Evolutionary conservation across 1,140 invertebrate genomes (phyloP).

Genomic region (Phymorhynchus buccinoides): DNA sequence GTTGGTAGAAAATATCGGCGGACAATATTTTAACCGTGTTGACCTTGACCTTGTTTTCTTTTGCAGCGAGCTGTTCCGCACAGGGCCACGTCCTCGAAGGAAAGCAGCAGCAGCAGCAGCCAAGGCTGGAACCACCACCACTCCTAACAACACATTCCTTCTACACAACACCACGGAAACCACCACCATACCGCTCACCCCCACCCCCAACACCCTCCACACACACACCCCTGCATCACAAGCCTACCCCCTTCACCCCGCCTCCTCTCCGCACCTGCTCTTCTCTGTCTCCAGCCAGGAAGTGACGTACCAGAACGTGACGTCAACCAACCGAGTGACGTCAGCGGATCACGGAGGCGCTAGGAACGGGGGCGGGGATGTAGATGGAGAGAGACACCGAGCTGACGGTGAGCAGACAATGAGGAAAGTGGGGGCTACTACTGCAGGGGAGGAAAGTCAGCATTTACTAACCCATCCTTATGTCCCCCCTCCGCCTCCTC

Average conservation of each 20-base stretch:
- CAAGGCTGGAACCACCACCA: background rate
- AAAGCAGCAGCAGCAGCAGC: constrained; percentile 35
- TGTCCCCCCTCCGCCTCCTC: background rate
- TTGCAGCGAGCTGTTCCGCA: constrained; percentile 59
- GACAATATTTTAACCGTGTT: too few species aligned
- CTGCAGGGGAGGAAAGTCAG: constrained; percentile 9
- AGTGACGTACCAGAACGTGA: constrained; percentile 27
- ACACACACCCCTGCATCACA: background rate
- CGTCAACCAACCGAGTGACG: background rate
- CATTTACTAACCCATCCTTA: constrained; percentile 14
- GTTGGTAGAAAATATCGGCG: too few species aligned
- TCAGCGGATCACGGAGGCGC: background rate
- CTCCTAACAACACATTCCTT: background rate
- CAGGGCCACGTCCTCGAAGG: constrained; percentile 53
- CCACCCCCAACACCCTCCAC: background rate
- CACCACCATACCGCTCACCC: background rate
- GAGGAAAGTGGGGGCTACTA: background rate
- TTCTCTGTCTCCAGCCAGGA: background rate
- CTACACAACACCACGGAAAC: background rate
- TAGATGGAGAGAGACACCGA: background rate
- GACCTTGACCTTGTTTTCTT: too few species aligned
- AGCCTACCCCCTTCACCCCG: background rate
- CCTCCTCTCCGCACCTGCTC: background rate
- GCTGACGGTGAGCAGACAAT: background rate
- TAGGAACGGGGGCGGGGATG: background rate